Evolutionary conservation across 2,797 vertebrate species (phyloP).

Genomic region (Pangasius macronema): DNA sequence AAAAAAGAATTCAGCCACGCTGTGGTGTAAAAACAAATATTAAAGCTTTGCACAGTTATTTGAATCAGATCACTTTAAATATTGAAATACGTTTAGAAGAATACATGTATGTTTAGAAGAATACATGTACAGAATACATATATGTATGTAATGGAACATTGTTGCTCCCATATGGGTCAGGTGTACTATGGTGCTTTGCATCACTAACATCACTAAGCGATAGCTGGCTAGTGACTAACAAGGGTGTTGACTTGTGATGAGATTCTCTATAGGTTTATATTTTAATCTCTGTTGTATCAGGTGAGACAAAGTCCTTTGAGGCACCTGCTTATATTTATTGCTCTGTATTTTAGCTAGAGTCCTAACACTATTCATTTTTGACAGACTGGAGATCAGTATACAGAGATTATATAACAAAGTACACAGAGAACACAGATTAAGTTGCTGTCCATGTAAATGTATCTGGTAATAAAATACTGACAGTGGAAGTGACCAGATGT

Average conservation of each 20-base stretch:
- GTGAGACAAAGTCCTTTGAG: not conserved
- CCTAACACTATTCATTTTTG: not conserved
- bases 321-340: not conserved
- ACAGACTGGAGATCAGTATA: not conserved
- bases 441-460: slow-evolving; percentile 5
- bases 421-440: not conserved
- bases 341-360: not conserved
- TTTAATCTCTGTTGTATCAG: not conserved
- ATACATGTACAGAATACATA: no score
- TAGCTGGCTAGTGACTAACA: not conserved
- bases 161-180: not conserved
- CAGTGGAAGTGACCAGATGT: not conserved
- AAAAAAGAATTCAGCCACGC: not conserved
- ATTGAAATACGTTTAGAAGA: not conserved
- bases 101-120: not conserved
- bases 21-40: not conserved
- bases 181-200: no score
- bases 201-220: not conserved
- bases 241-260: not conserved
- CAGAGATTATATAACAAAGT: slow-evolving; percentile 3
- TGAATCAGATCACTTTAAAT: not conserved
- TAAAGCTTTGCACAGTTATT: not conserved
- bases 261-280: not conserved
- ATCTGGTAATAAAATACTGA: slow-evolving; percentile 9
- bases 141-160: not conserved